Base-by-base conservation (phyloP, 2,888 invertebrate genomes). In the Idaea biselata region DNA sequence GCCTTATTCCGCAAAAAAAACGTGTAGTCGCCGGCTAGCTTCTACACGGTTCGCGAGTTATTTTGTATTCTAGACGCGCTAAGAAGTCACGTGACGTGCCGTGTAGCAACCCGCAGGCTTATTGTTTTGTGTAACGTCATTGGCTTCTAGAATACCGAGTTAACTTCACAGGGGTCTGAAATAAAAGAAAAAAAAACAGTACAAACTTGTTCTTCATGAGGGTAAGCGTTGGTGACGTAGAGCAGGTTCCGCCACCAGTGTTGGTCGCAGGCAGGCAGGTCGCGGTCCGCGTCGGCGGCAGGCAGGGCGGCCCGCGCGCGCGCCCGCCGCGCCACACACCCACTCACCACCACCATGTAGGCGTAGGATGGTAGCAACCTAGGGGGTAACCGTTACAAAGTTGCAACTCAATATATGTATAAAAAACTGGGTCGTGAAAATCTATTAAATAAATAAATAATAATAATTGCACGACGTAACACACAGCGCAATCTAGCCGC, bases 231-330 rank as follows among this genome's bases (percentile, higher is more conserved):
- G 70, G 94, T 94, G 58, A 95, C 79, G 73, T 94, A 95, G 0
- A 95, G 84, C 16, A 94, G 83, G 77, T 95, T 95, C 65, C 94
- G 87, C 94, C 95, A 95, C 93, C 95, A 94, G 79, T 93, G 91
- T 53, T 81, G 75, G 64, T 92, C 91, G 76, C 95, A 95, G 73
- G 91, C 94, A 62, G 78, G 69, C 65, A 93, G 90, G 80, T 95
- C 95, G 54, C 82, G 81, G 59, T 93, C 94, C 0, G 94, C 94
- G 4, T 94, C 86, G 63, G 93, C 84, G 68, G 95, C 70, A 0
- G 81, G 32, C 71, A 70, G 14, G 73, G 74, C 0, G 75, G 65
- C 57, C 72, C 81, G 0, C 87, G 82, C 8, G 84, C 73, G 44
- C 59, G 77, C 71, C 60, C 72, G 82, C 0, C 87, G 82, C 7